Base-by-base conservation (phyloP, 1,140 invertebrate species). In the Sitobion miscanthi region DNA sequence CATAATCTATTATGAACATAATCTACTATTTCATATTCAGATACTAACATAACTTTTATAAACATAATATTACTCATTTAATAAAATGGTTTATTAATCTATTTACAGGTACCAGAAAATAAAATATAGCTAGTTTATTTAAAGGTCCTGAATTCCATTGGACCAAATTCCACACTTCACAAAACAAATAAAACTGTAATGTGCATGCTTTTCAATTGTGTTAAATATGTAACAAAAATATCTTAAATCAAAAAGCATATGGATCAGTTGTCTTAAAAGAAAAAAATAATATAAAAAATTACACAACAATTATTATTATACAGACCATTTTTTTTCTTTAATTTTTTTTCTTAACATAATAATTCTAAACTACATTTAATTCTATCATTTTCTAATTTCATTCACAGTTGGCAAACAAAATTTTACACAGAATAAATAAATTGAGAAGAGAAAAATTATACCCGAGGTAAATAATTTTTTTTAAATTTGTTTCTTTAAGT, bases 401-500 rank as follows among this genome's bases (percentile, higher is more conserved):
- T 77, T 62, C 47, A 90, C 62, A 93, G 25, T 93, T 93, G 85
- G 87, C 25, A 86, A 93, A 93, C 87, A 90, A 90, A 93, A 93
- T 93, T 90, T 3, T 82, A 83, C 49, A 93, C 57, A 87, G n/a
- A 93, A 82, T 52, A 93, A 93, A 93, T 91, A 86, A 54, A 93
- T 85, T 85, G 49, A 86, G 49, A 86, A 83, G 52, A 52, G 21
- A 35, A 82, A 82, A 91, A 49, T 83, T 57, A 93, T 3, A 86
- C 35, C 57, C 38, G 3, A 3, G n/a, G 35, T 20, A 86, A 45
- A 90, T 45, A 87, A 25, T n/a, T 77, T 88, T 54, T 42, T 69
- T 47, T 20, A 38, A 90, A 62, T 62, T 62, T 90, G 20, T 90
- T n/a, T 69, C 25, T 90, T 62, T 45, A 62, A 90, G 25, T 90